Conservation (phyloP, 2,113 vertebrate genomes). For the Leucoraja erinaceus region DNA sequence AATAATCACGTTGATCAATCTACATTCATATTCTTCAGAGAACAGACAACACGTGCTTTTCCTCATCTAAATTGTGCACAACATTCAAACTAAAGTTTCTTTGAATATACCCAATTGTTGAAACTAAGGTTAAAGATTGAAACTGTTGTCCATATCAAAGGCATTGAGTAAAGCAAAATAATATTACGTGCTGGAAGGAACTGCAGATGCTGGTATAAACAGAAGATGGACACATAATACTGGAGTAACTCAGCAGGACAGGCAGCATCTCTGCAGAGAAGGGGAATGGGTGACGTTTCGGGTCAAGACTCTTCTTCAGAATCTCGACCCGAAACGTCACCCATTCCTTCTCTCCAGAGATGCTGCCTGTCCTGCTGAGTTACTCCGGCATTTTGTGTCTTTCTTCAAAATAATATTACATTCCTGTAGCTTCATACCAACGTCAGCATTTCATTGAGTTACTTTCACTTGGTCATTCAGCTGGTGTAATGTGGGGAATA, state of each 20-base stretch:
- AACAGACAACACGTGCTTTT: not conserved
- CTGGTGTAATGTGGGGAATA: not conserved
- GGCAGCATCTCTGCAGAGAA: too few relatives aligned
- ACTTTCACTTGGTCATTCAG: not conserved
- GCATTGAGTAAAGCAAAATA: too few relatives aligned
- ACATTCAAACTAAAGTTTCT: not conserved
- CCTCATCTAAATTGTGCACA: not conserved
- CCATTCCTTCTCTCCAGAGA: not conserved
- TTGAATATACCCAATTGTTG: not conserved
- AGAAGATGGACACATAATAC: too few relatives aligned
- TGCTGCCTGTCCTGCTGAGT: too few relatives aligned
- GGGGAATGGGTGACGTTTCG: too few relatives aligned
- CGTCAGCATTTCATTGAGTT: conserved; percentile 2
- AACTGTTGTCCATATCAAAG: not conserved
- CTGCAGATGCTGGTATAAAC: too few relatives aligned
- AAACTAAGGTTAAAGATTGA: not conserved
- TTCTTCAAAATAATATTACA: too few relatives aligned
- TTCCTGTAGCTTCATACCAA: not conserved
- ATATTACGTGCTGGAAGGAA: too few relatives aligned
- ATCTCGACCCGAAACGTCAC: too few relatives aligned
- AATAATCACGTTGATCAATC: conserved; percentile 10
- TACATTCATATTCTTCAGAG: not conserved
- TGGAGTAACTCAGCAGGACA: too few relatives aligned
- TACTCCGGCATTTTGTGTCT: too few relatives aligned
- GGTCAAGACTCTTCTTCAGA: too few relatives aligned